Conservation (phyloP, 2,888 invertebrate species). For the Cepaea hortensis region DNA sequence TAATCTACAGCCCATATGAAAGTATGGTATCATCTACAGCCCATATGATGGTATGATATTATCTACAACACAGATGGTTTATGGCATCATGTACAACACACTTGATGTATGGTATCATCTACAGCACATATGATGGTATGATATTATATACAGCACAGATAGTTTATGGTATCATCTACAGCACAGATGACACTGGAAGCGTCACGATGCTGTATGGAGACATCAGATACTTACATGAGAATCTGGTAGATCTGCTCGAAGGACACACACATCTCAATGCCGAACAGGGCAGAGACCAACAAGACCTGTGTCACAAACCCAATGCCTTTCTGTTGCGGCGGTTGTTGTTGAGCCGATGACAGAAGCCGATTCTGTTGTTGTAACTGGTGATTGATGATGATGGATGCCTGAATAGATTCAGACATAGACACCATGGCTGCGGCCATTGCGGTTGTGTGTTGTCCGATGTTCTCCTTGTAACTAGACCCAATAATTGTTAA, state of each 20-base stretch:
- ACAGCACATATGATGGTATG: too few relatives aligned
- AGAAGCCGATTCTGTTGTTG: conserved; percentile 13
- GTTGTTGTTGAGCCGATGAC: background rate
- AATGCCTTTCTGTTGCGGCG: conserved; percentile 9
- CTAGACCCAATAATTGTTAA: too few relatives aligned
- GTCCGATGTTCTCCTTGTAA: background rate
- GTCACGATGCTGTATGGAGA: too few relatives aligned
- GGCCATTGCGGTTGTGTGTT: background rate
- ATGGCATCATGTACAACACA: too few relatives aligned
- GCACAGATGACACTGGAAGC: too few relatives aligned
- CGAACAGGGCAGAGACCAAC: conserved; percentile 34
- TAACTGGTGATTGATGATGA: conserved; percentile 37
- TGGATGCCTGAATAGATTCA: conserved; percentile 39
- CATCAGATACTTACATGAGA: conserved; percentile 22
- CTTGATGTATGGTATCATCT: too few relatives aligned
- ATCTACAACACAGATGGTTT: too few relatives aligned
- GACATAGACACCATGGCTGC: conserved; percentile 34
- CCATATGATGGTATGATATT: too few relatives aligned
- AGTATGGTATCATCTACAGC: too few relatives aligned
- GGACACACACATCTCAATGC: conserved; percentile 40
- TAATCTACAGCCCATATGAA: too few relatives aligned
- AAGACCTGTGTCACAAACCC: conserved; percentile 23
- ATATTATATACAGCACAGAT: too few relatives aligned
- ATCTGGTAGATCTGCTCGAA: conserved; percentile 44
- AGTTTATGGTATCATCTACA: too few relatives aligned